Base-by-base conservation (phyloP, 1,140 invertebrate species). In the Drosophila gunungcola region DNA sequence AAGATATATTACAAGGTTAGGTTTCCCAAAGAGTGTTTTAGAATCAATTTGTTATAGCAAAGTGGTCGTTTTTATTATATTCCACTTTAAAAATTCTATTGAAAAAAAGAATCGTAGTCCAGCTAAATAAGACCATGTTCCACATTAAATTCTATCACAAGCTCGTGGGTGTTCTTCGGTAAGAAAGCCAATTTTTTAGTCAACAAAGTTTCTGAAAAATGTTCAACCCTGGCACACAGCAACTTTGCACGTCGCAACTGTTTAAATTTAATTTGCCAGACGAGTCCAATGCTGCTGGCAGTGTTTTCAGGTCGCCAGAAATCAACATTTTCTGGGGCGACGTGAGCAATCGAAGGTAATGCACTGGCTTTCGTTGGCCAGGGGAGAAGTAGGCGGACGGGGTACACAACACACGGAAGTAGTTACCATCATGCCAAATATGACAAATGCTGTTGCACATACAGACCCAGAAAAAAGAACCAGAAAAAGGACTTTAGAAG, bases 401-500 rank as follows among this genome's bases (percentile, higher is more conserved):
- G 3, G 7, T 13, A 25, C 34, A 64, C 73, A 75, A 63, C 67
- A 83, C 55, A 88, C 82, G 84, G 84, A 89, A 89, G 80, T 88
- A 73, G 84, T 89, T 89, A 89, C 84, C 85, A 72, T 78, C 80
- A 84, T 89, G 85, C 80, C 84, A 89, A 89, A 89, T 89, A 88
- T 88, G 85, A 89, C 84, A 89, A 90, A 89, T 89, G 84, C 58
- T 67, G 72, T 56, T 62, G 38, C 64, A 80, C 74, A 75, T 51
- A 65, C 58, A 77, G 51, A 56, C 36, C 11, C 34, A 38, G 52
- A 42, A 45, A n/a, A 53, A 53, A 46, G 36, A 49, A 45, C 52
- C 36, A 29, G 7, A 21, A 25, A 41, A 51, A 16, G 27, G 25
- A 62, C n/a, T 27, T 36, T n/a, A 16, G 25, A 48, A 52, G 25